phyloP scores from a whole-genome alignment of 2,797 vertebrate genomes.

The Micrastur ruficollis region DNA sequence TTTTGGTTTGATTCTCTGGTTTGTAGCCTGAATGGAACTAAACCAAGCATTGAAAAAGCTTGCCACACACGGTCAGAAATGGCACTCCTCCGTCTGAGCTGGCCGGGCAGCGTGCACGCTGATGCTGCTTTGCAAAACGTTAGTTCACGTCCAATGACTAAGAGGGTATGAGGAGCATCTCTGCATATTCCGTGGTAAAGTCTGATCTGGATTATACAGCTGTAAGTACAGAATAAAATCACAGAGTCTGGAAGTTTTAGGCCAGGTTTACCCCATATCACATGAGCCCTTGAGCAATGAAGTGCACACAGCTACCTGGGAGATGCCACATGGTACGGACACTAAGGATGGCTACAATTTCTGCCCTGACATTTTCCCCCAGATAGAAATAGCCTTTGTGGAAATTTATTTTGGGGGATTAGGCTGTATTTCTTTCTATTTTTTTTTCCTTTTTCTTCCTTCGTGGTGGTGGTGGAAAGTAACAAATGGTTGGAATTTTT shows the following conservation, averaged over 20 bases:
- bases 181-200: background rate
- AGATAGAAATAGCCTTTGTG: background rate
- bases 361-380: background rate
- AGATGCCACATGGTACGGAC: rapidly evolving
- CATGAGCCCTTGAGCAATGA: background rate
- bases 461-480: background rate
- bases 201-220: background rate
- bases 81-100: background rate
- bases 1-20: constrained; percentile 40
- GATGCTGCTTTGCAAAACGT: background rate
- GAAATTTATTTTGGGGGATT: background rate
- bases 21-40: constrained; percentile 55
- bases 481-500: constrained; percentile 19
- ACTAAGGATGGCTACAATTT: background rate
- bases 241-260: background rate
- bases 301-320: rapidly evolving
- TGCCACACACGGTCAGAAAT: background rate
- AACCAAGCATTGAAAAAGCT: constrained; percentile 42
- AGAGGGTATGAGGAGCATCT: background rate
- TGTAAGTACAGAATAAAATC: rapidly evolving
- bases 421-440: background rate
- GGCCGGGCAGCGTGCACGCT: background rate
- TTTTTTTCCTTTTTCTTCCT: background rate
- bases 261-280: background rate
- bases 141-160: background rate